Evolutionary conservation across 2,797 vertebrate genomes (phyloP).

Genomic region (Somateria mollissima): DNA sequence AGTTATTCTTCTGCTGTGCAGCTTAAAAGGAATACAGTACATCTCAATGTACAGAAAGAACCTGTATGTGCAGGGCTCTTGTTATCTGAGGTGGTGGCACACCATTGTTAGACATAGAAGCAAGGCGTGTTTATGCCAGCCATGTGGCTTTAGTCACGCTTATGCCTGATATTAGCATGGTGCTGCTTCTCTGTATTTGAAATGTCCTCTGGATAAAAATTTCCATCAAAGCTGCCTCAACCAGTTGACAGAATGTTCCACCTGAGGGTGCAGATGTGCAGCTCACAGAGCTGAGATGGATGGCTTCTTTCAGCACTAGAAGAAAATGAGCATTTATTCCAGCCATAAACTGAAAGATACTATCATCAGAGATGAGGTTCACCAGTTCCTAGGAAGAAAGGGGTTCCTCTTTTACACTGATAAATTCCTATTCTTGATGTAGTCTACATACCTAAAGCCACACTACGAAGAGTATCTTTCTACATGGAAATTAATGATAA

Average conservation of each 20-base stretch:
- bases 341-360: not conserved
- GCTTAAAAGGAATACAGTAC: not conserved
- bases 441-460: not conserved
- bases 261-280: constrained; percentile 32
- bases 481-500: not conserved
- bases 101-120: not conserved
- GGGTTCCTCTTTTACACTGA: not conserved
- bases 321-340: constrained; percentile 31
- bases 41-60: not conserved
- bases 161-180: constrained; percentile 25
- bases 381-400: not conserved
- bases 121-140: not conserved
- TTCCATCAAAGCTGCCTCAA: constrained; percentile 54
- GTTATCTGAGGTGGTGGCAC: not conserved
- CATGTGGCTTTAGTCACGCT: not conserved
- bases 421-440: not conserved
- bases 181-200: constrained; percentile 33
- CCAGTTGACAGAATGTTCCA: constrained; percentile 43
- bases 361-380: not conserved
- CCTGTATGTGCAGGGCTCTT: not conserved
- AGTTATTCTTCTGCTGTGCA: not conserved
- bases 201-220: constrained; percentile 60
- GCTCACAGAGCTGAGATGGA: constrained; percentile 45
- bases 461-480: not conserved
- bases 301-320: not conserved